Evolutionary conservation across 2,797 vertebrate genomes (phyloP).

Genomic region (Mus caroli): DNA sequence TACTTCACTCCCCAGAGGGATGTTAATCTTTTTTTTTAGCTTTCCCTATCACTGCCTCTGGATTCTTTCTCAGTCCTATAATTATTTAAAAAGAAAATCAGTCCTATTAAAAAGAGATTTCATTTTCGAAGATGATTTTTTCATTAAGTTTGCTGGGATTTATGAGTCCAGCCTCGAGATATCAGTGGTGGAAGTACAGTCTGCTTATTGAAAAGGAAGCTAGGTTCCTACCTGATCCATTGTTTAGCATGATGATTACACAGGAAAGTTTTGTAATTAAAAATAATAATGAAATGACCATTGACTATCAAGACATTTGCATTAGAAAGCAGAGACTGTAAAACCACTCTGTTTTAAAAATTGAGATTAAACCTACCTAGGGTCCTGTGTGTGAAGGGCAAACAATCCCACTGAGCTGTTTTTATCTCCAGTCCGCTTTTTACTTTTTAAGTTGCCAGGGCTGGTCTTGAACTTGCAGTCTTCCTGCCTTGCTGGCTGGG

Average conservation of each 20-base stretch:
- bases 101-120: conserved; percentile 27
- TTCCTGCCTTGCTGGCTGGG: neutral
- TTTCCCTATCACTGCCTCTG: neutral
- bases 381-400: neutral
- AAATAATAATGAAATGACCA: conserved; percentile 14
- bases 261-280: conserved; percentile 47
- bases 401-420: neutral
- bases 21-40: neutral
- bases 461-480: neutral
- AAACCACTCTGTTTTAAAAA: neutral
- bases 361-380: neutral
- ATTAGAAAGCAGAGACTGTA: neutral
- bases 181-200: neutral
- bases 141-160: conserved; percentile 1
- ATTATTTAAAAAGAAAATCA: neutral
- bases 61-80: neutral
- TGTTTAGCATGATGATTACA: conserved; percentile 4
- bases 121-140: neutral
- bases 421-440: neutral
- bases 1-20: neutral
- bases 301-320: neutral
- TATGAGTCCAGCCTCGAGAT: neutral
- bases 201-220: neutral
- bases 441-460: neutral
- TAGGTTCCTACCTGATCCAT: neutral